phyloP scores from a whole-genome alignment of 2,888 invertebrate species.

The Sinohyriopsis cumingii region DNA sequence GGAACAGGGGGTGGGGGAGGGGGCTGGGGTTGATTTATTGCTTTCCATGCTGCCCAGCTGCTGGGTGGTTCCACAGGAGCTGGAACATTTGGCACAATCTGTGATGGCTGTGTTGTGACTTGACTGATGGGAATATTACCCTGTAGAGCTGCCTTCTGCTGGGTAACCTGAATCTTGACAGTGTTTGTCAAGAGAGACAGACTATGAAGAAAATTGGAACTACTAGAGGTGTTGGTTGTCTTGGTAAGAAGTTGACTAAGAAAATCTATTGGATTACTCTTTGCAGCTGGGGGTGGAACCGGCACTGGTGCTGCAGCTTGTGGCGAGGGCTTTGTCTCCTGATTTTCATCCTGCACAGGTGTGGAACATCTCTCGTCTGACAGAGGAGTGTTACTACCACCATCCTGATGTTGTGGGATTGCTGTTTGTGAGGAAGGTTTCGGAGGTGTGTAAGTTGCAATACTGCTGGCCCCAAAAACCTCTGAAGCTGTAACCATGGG shows the following conservation, averaged over 20 bases:
- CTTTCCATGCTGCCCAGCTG: slow-evolving; percentile 61
- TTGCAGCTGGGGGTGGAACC: slow-evolving; percentile 21
- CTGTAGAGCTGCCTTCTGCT: slow-evolving; percentile 24
- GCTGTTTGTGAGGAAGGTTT: slow-evolving; percentile 11
- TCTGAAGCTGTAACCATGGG: slow-evolving; percentile 20
- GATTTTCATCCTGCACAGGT: slow-evolving; percentile 61
- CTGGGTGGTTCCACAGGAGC: slow-evolving; percentile 32
- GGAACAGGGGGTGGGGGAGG: slow-evolving; percentile 30
- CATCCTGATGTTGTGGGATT: not conserved
- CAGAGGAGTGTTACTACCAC: slow-evolving; percentile 4
- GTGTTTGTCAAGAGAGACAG: slow-evolving; percentile 55
- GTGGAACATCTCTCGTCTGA: slow-evolving; percentile 56
- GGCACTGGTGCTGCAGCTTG: slow-evolving; percentile 13
- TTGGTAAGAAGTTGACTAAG: slow-evolving; percentile 60
- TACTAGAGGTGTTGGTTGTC: slow-evolving; percentile 49
- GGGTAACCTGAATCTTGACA: slow-evolving; percentile 49
- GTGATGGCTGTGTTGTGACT: slow-evolving; percentile 10
- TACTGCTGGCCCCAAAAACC: not conserved
- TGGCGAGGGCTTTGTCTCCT: slow-evolving; percentile 20
- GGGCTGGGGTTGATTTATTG: slow-evolving; percentile 26
- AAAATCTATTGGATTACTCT: slow-evolving; percentile 62
- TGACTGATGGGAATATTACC: not conserved
- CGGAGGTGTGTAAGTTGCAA: slow-evolving; percentile 13
- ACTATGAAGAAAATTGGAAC: slow-evolving; percentile 58
- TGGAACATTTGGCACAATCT: slow-evolving; percentile 20